Evolutionary conservation across 2,888 invertebrate species (phyloP), one percentile per base, ranked within the genome.

Genomic region (Stegophylla sp.): DNA sequence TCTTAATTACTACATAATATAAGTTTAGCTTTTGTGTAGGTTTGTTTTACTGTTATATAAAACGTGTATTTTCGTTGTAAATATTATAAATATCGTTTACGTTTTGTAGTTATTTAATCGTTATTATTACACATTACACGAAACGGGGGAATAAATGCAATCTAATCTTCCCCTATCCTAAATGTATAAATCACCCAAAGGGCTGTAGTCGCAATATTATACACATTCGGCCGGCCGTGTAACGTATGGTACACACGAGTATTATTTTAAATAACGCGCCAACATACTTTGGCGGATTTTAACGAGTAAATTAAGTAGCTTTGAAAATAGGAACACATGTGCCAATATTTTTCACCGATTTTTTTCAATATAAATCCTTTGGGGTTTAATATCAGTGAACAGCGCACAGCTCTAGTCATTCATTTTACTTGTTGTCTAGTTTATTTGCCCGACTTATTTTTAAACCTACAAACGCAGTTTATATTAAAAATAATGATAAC

Each of bases 331-430:
- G 20, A 7, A 61, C n/a, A 28, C 41, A 23, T 17, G 26, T 61
- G n/a, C 45, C 15, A 48, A 61, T 48, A 48, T 48, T 74, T 74
- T 48, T 34, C 73, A n/a, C 13, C 73, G 28, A 74, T 20, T 53
- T 56, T 56, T 23, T 53, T 45, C 23, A 13, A 20, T 2, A 17
- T n/a, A 61, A 61, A 28, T 9, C 48, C 20, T 71, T 53, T 23
- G 20, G 20, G 20, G 3, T 15, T 53, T 20, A 34, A 34, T 34
- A 34, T 7, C 34, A 20, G 20, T 48, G n/a, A 3, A 7, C 7
- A 20, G 15, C 28, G n/a, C n/a, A 43, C 13, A 12, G 17, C 23
- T 23, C n/a, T 10, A n/a, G 13, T 4, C 13, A 43, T 72, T 41
- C 59, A 26, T 73, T 73, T n/a, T n/a, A 45, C n/a, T 43, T 26